phyloP scores from a whole-genome alignment of 2,797 vertebrate genomes.

The Sciurus vulgaris region DNA sequence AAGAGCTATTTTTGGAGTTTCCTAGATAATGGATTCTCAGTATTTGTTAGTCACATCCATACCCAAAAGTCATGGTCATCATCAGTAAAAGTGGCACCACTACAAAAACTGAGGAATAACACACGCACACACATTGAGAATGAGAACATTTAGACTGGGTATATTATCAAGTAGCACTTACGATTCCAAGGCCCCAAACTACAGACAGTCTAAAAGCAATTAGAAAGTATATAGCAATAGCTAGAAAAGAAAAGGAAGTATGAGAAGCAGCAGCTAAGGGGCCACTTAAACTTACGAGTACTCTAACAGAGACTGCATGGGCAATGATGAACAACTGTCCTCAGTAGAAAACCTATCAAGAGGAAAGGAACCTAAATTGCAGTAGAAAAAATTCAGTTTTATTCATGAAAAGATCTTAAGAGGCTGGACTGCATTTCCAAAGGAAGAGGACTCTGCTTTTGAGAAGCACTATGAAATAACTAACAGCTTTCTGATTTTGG shows the following conservation, averaged over 20 bases:
- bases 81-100: not conserved
- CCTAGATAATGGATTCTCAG: not conserved
- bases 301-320: not conserved
- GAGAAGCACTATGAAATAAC: slow-evolving; percentile 46
- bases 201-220: not conserved
- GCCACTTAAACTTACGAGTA: not conserved
- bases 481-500: slow-evolving; percentile 56
- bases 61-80: slow-evolving; percentile 31
- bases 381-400: slow-evolving; percentile 39
- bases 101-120: not conserved
- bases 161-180: not conserved
- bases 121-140: not conserved
- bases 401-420: not conserved
- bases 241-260: slow-evolving; percentile 45
- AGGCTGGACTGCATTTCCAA: slow-evolving; percentile 23
- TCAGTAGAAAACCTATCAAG: slow-evolving; percentile 37
- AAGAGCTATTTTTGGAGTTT: slow-evolving; percentile 22
- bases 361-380: not conserved
- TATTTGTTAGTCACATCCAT: not conserved
- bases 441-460: not conserved
- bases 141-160: not conserved
- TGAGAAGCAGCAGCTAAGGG: slow-evolving; percentile 1
- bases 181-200: not conserved
- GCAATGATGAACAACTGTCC: not conserved
- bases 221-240: slow-evolving; percentile 1